phyloP scores from a whole-genome alignment of 2,113 vertebrate genomes.

The Myanophis thanlyinensis region DNA sequence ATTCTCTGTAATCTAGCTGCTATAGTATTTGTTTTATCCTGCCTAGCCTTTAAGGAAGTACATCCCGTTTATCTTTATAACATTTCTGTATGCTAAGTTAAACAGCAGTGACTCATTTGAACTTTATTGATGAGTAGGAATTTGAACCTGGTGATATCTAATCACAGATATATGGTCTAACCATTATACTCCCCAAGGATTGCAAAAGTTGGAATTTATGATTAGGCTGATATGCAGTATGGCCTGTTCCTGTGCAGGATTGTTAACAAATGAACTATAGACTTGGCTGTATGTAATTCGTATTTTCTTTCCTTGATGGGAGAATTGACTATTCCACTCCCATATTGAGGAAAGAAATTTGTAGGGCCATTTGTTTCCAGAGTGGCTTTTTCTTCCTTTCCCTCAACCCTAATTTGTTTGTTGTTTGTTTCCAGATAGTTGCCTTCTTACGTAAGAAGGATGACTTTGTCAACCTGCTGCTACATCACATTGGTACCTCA shows the following conservation, averaged over 20 bases:
- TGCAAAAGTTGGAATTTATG: neutral
- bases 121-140: neutral
- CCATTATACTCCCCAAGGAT: neutral
- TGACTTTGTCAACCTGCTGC: slow-evolving; percentile 68
- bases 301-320: neutral
- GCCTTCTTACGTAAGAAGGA: slow-evolving; percentile 72
- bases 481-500: slow-evolving; percentile 71
- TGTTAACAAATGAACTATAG: neutral
- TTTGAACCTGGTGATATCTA: neutral
- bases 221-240: neutral
- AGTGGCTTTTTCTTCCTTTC: neutral
- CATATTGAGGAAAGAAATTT: neutral
- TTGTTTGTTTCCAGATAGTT: slow-evolving; percentile 59
- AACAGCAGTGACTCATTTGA: neutral
- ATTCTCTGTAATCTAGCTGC: neutral
- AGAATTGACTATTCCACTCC: neutral
- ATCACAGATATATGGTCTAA: neutral
- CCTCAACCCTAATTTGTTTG: neutral
- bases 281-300: neutral
- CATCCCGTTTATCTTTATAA: neutral
- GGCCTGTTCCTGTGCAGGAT: neutral
- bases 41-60: neutral
- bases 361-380: neutral
- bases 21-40: neutral
- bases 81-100: neutral